Evolutionary conservation across 2,888 invertebrate genomes (phyloP).

Genomic region (Stenotaenia linearis): DNA sequence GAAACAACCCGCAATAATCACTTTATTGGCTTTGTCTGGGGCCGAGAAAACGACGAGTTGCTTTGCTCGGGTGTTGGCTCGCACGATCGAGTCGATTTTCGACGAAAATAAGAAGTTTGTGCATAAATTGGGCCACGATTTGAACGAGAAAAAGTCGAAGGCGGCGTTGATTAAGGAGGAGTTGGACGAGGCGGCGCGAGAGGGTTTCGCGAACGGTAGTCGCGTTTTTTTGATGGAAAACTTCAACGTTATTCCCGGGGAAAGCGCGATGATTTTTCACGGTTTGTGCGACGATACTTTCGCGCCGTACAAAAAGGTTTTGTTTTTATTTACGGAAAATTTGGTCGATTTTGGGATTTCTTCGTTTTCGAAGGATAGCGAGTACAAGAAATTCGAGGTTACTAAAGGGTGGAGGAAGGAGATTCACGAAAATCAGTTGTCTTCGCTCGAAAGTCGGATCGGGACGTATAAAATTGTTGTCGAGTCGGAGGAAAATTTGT

Average conservation of each 20-base stretch:
- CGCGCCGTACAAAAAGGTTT: conserved; percentile 29
- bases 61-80: neutral
- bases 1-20: neutral
- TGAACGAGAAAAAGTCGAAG: too few species aligned
- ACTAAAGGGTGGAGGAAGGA: conserved; percentile 6
- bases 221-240: conserved; percentile 26
- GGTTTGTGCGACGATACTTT: conserved; percentile 30
- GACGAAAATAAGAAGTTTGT: neutral
- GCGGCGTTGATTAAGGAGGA: neutral
- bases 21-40: neutral
- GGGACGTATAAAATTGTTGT: neutral
- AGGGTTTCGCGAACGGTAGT: neutral
- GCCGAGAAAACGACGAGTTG: neutral
- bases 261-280: conserved; percentile 27
- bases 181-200: neutral
- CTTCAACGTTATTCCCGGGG: neutral
- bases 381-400: neutral
- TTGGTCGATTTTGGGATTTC: neutral
- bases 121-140: neutral
- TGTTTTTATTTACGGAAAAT: conserved; percentile 13
- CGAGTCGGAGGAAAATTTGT: neutral
- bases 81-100: neutral
- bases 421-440: neutral
- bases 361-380: neutral
- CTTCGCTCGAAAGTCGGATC: conserved; percentile 29